Percentiles rank a stretch among this genome's conserved stretches.
Evolutionary conservation across 2,888 invertebrate species (phyloP).

Genomic region (Drosophila conformis): DNA sequence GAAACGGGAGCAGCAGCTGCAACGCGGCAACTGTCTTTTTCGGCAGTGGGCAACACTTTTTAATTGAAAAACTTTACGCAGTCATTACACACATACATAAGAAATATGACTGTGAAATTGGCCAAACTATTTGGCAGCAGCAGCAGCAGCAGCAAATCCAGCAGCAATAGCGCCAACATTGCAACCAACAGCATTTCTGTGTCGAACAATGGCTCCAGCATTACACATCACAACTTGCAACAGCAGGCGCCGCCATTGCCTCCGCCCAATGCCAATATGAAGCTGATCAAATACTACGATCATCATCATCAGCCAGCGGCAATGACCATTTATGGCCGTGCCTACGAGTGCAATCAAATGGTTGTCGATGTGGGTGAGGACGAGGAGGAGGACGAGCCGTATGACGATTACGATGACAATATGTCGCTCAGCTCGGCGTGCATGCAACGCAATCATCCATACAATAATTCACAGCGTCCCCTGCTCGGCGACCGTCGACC

Average conservation of each 20-base stretch:
- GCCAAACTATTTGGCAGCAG: conserved; percentile 63
- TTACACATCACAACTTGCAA: conserved; percentile 9
- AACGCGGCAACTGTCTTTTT: conserved; percentile 9
- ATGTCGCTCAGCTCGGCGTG: conserved; percentile 66
- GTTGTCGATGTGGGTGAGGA: conserved; percentile 38
- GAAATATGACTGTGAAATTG: conserved; percentile 71
- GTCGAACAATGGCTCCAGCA: neutral
- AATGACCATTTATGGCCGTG: conserved; percentile 52
- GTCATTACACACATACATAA: neutral
- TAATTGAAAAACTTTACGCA: conserved; percentile 76
- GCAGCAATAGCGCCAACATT: conserved; percentile 18
- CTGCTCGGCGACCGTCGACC: conserved; percentile 78
- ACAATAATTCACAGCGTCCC: conserved; percentile 83
- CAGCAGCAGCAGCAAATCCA: conserved; percentile 12
- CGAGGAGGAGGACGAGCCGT: conserved; percentile 42
- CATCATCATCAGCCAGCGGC: conserved; percentile 33
- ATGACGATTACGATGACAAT: conserved; percentile 70
- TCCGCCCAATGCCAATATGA: conserved; percentile 61
- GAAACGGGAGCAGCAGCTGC: conserved; percentile 15
- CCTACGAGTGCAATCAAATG: conserved; percentile 68
- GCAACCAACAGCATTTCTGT: conserved; percentile 23
- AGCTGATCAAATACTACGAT: conserved; percentile 63
- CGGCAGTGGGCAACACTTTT: conserved; percentile 60
- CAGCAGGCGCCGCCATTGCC: conserved; percentile 61
- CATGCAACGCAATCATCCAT: conserved; percentile 84